Percentiles rank a stretch among this genome's conserved stretches.
phyloP scores from a whole-genome alignment of 35 echinoderm and acorn worm genomes.

The Chiridota heheva region DNA sequence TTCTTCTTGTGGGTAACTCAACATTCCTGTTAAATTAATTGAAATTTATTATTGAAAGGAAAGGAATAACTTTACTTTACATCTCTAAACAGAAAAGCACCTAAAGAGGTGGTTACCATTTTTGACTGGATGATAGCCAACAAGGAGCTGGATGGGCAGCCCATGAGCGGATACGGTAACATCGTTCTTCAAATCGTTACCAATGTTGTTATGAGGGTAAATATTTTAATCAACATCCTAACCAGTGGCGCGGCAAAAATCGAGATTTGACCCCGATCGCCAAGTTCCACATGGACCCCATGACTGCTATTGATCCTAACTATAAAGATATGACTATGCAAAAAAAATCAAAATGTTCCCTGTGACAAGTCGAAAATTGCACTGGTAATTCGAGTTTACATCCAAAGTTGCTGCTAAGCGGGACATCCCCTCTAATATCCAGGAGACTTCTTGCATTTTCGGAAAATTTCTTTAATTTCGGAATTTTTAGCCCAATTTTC shows the following conservation, averaged over 20 bases:
- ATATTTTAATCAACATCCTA: background rate
- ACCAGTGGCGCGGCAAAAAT: too few species aligned
- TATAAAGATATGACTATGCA: too few species aligned
- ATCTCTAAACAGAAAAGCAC: background rate
- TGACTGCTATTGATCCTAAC: background rate
- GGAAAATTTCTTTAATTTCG: too few species aligned
- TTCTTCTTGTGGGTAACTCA: background rate
- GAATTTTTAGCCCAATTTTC: too few species aligned
- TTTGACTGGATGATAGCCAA: conserved; percentile 30
- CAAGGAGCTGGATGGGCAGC: conserved; percentile 48
- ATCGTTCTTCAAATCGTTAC: conserved; percentile 15
- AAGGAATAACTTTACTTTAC: background rate
- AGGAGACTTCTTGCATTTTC: too few species aligned
- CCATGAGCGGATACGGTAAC: conserved; percentile 29
- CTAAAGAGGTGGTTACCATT: background rate
- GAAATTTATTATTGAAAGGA: background rate
- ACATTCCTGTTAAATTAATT: background rate
- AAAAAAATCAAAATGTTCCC: too few species aligned
- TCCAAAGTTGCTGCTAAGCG: too few species aligned
- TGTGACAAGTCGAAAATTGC: too few species aligned
- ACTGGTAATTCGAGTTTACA: too few species aligned
- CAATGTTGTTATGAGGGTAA: conserved; percentile 10
- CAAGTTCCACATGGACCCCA: background rate
- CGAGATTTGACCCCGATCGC: too few species aligned
- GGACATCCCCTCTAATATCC: too few species aligned